Evolutionary conservation across 2,888 invertebrate species (phyloP).

Genomic region (Brachypalpus laphriformis): DNA sequence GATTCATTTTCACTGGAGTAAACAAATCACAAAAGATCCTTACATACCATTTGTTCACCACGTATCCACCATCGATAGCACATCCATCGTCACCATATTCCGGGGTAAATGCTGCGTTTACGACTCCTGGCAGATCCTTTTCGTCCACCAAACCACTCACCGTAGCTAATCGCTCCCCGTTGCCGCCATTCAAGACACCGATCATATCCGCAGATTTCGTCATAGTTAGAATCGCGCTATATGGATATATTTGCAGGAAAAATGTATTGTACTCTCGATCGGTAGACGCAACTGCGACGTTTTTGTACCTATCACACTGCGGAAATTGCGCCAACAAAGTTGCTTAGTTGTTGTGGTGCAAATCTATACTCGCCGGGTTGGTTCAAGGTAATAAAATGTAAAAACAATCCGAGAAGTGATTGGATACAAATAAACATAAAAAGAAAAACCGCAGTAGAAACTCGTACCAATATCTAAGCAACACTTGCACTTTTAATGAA

Average conservation of each 20-base stretch:
- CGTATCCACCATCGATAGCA: background rate
- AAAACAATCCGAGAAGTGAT: background rate
- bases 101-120: slow-evolving; percentile 56
- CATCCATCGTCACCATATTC: slow-evolving; percentile 62
- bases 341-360: background rate
- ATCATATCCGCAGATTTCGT: slow-evolving; percentile 45
- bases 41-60: slow-evolving; percentile 44
- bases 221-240: slow-evolving; percentile 14
- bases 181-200: background rate
- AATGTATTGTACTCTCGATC: background rate
- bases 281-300: background rate
- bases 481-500: slow-evolving; percentile 41
- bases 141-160: slow-evolving; percentile 47
- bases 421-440: background rate
- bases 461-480: background rate
- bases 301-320: background rate
- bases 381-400: background rate
- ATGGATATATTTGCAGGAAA: background rate
- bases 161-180: slow-evolving; percentile 12
- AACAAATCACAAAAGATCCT: background rate
- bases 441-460: background rate
- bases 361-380: background rate
- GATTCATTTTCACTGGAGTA: slow-evolving; percentile 48
- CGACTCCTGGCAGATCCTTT: slow-evolving; percentile 28
- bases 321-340: background rate